phyloP scores from a whole-genome alignment of 2,888 invertebrate species.

The Ectobius pallidus region DNA sequence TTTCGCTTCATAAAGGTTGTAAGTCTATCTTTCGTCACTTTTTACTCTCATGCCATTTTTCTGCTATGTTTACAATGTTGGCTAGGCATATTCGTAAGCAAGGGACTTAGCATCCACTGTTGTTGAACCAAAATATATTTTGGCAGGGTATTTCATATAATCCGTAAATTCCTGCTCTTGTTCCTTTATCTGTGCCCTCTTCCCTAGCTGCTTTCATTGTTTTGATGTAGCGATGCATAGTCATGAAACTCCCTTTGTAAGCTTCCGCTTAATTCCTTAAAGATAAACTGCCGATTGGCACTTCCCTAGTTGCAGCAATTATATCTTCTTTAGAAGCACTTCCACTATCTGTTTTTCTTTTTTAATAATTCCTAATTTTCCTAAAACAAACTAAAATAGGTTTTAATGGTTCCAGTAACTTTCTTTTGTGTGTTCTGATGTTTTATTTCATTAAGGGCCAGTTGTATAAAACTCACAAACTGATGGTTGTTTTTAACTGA shows the following conservation, averaged over 20 bases:
- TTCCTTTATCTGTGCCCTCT: neutral
- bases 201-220: neutral
- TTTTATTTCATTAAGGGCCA: too few relatives aligned
- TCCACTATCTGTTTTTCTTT: neutral
- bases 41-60: slow-evolving; percentile 15
- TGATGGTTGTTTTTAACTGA: too few relatives aligned
- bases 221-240: neutral
- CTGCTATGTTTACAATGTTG: slow-evolving; percentile 41
- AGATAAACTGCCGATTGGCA: too few relatives aligned
- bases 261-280: neutral
- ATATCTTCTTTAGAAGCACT: neutral
- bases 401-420: too few relatives aligned
- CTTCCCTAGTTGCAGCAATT: neutral
- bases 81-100: slow-evolving; percentile 42
- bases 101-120: slow-evolving; percentile 39
- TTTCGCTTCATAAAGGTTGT: slow-evolving; percentile 42
- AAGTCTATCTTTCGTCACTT: slow-evolving; percentile 42
- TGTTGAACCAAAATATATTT: slow-evolving; percentile 41
- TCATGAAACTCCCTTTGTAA: neutral
- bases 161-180: slow-evolving; percentile 43
- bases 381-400: too few relatives aligned
- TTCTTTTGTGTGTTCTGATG: too few relatives aligned
- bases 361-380: neutral
- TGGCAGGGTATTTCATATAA: slow-evolving; percentile 38
- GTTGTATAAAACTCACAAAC: too few relatives aligned